Base-by-base conservation (phyloP, 2,888 invertebrate species). In the Laothoe populi region DNA sequence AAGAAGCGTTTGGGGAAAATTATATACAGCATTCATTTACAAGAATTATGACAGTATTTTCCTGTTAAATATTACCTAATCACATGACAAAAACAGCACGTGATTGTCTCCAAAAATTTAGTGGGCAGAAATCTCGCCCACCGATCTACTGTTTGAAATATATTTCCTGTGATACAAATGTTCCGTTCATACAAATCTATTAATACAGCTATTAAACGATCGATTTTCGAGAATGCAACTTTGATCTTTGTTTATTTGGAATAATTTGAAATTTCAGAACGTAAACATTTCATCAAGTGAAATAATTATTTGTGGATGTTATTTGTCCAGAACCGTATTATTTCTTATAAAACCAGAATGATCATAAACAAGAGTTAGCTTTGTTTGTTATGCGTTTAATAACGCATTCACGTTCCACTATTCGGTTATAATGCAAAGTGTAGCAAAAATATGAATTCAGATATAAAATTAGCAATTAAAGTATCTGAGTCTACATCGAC, bases 121-220 rank as follows among this genome's bases (percentile, higher is more conserved):
- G 26, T 49, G 26, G 49, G 16, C n/a, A 5, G n/a, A 8, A 16
- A 49, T 7, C 35, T 42, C 48, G 26, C 53, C 40, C 48, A 60
- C 65, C 62, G 68, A 69, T 68, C 60, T 67, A 63, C 62, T 71
- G 72, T 73, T 79, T 74, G 70, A 78, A 79, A 79, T 81, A 77
- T 65, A 77, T 74, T 79, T 82, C 79, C 72, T 76, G 77, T 72
- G 74, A 78, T 38, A 45, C 31, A 45, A 26, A 0, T 13, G 61
- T 45, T 38, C 35, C 45, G 45, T 45, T 23, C 61, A 46, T 35
- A 57, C 45, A n/a, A 31, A 45, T 61, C 21, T 57, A 57, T 31
- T 44, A 57, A 57, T 38, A 61, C 24, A 35, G 19, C 40, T 59
- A 62, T 48, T 58, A 46, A 53, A 19, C 38, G 38, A 11, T 48